These are phyloP conservation scores for Sebastes aleutianus DNA, from an alignment of 2,797 vertebrate genomes.

Conservation along the genomic window DNA sequence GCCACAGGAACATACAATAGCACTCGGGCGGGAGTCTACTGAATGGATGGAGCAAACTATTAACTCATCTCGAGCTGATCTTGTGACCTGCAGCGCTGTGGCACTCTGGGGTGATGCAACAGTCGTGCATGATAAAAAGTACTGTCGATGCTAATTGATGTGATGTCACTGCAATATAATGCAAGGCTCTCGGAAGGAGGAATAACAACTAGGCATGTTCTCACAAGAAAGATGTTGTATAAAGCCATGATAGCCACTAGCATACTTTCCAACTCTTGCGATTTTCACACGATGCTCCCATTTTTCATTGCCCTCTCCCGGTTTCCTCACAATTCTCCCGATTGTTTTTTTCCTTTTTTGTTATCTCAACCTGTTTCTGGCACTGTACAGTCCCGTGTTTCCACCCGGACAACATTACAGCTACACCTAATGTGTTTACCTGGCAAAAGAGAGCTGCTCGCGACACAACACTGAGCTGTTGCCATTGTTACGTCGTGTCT, in stretches of 20 bases:
- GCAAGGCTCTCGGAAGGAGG: background rate
- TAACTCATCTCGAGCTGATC: conserved; percentile 8
- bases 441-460: too few species aligned
- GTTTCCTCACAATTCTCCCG: too few species aligned
- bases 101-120: background rate
- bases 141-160: background rate
- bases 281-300: too few species aligned
- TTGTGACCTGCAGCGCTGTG: background rate
- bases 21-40: background rate
- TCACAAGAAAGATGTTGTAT: background rate
- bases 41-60: background rate
- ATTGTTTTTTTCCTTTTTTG: too few species aligned
- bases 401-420: too few species aligned
- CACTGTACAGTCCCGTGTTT: too few species aligned
- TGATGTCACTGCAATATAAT: background rate
- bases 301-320: too few species aligned
- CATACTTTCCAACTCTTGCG: accelerated
- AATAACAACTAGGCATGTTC: background rate
- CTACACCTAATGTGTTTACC: too few species aligned
- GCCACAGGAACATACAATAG: conserved; percentile 13
- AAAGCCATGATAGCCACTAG: background rate
- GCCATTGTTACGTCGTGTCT: too few species aligned
- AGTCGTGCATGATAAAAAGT: background rate
- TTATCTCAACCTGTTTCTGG: too few species aligned
- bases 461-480: too few species aligned